Base-by-base conservation (phyloP, 1,140 invertebrate species). In the Heterodera schachtii region DNA sequence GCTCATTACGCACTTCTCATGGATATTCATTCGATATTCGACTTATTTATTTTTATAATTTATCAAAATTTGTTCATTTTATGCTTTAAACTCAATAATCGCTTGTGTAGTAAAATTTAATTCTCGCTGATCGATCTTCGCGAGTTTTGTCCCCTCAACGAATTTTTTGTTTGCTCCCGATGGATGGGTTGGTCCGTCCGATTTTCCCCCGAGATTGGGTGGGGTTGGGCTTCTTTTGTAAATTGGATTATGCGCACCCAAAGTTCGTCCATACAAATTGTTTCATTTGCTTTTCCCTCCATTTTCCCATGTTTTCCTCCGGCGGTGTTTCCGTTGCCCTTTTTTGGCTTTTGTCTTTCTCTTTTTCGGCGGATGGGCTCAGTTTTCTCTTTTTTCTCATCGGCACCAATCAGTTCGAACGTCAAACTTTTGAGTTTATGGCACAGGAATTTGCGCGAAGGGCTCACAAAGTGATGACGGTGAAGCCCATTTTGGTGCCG, bases 401-500 rank as follows among this genome's bases (percentile, higher is more conserved):
- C 43, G 88, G 88, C 19, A 89, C 88, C n/a, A 89, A 84, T 57
- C 88, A 90, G 73, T 87, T 86, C 74, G 88, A 89, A 69, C 81
- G 88, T 21, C 79, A 80, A 52, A 85, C 77, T 19, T 89, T 89
- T 60, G 88, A 89, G 71, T 90, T 85, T 78, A 49, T 89, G 31
- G 88, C 88, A 44, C 88, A 90, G 75, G 88, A 89, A 81, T 75
- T 89, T n/a, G 88, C 88, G 19, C 83, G 87, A 16, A 77, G 87
- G 46, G 88, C 89, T 81, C 88, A 89, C 73, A 86, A 85, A 79
- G 82, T 83, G 47, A 84, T 86, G 64, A 89, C 88, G 2, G 83
- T 89, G 60, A 89, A 89, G 75, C 87, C 88, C 6, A 84, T 89
- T 73, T 74, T 89, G n/a, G 90, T 89, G 73, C 88, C 88, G n/a